Percentiles rank a stretch among this genome's conserved stretches.
These are phyloP conservation scores for Cinclus cinclus DNA, from an alignment of 2,113 vertebrate species.

Conservation along the genomic window DNA sequence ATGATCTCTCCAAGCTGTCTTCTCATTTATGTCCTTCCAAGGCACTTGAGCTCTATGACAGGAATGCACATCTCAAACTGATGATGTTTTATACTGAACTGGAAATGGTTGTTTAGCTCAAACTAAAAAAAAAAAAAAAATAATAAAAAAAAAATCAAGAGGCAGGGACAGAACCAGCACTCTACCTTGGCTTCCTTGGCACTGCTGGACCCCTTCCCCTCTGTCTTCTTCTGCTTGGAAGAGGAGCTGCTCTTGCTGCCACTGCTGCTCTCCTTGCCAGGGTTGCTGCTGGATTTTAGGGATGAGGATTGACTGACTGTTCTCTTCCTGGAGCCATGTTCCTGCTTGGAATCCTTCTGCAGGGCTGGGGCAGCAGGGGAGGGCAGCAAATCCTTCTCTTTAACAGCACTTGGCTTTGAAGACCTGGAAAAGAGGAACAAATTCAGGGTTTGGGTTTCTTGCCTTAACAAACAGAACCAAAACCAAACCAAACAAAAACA, in stretches of 20 bases:
- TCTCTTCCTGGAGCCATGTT: slow-evolving; percentile 89
- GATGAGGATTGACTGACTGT: slow-evolving; percentile 91
- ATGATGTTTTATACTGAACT: background rate
- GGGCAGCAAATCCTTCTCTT: slow-evolving; percentile 91
- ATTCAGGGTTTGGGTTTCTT: background rate
- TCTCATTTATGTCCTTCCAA: background rate
- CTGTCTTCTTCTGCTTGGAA: slow-evolving; percentile 90
- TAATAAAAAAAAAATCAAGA: background rate
- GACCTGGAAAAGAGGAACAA: slow-evolving; percentile 70
- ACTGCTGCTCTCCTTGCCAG: slow-evolving; percentile 82
- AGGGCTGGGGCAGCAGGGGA: slow-evolving; percentile 85
- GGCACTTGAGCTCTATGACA: background rate
- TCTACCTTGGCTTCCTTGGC: slow-evolving; percentile 88
- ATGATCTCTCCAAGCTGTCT: background rate
- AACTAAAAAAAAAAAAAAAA: background rate
- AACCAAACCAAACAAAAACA: background rate
- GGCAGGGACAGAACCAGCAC: background rate
- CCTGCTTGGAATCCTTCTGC: slow-evolving; percentile 88
- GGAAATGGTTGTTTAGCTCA: background rate
- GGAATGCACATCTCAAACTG: background rate
- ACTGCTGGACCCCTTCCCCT: slow-evolving; percentile 84
- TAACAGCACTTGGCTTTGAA: slow-evolving; percentile 85
- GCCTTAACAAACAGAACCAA: background rate
- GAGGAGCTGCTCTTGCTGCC: slow-evolving; percentile 83
- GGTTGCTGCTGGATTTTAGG: slow-evolving; percentile 83